Evolutionary conservation across 2,797 vertebrate genomes (phyloP), one percentile per base, ranked within the genome.

Genomic region (Sebastolobus altivelis): DNA sequence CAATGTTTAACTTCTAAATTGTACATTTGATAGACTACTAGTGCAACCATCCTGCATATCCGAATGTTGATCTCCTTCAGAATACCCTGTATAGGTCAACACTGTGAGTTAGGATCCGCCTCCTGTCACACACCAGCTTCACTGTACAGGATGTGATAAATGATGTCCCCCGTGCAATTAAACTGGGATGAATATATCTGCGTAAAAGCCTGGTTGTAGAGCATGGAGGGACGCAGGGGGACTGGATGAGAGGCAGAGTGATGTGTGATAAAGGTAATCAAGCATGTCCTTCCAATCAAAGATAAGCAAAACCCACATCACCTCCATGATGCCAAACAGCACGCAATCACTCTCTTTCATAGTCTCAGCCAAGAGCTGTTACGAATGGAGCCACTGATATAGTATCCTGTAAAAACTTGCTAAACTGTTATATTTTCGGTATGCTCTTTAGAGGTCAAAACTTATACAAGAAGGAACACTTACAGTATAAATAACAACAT

Each of bases 261-360:
- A 76, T 84, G 54, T 49, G 62, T 74, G 76, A 82, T 69, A 66
- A 82, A 40, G 25, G 55, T 74, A 85, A 87, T 80, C 71, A 80
- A 60, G 40, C 66, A 16, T 78, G 77, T 61, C 70, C 55, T 69
- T 77, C 65, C 49, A 84, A 66, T 87, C 75, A 75, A 18, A 68
- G 67, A 73, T 70, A 22, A 75, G 63, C 40, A 29, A 62, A 74
- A 56, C 40, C 22, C 61, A 49, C 54, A 52, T 77, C 69, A 76
- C 27, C 63, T 72, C 16, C 54, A 14, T 52, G 73, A 73, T 35
- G 35, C 63, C 62, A 18, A 38, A 56, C 22, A 67, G n/a, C 35
- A 18, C 5, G 7, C 27, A 62, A 40, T 72, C 68, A 62, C 20
- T 22, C 29, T 29, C 33, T 14, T 56, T 65, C n/a, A 37, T 62